These are phyloP conservation scores for Ptychodera flava DNA, from an alignment of 35 echinoderm and acorn worm genomes.

Conservation along the genomic window DNA sequence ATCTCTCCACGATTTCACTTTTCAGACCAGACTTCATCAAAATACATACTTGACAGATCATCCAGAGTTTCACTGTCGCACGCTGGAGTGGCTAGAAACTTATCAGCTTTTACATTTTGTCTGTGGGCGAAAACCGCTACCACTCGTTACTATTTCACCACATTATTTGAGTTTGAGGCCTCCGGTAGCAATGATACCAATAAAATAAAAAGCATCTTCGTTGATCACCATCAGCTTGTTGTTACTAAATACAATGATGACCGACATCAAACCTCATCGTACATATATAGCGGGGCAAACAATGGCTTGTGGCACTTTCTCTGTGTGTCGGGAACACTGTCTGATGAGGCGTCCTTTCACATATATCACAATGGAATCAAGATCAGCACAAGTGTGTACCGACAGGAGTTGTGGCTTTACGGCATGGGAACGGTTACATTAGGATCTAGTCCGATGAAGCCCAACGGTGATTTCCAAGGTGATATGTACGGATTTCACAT, in stretches of 20 bases:
- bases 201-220: not conserved
- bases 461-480: not conserved
- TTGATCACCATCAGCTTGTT: not conserved
- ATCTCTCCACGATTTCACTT: no score
- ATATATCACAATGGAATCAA: not conserved
- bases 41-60: not conserved
- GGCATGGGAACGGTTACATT: not conserved
- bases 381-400: not conserved
- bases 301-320: not conserved
- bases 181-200: not conserved
- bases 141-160: not conserved
- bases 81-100: not conserved
- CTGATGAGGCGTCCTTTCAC: not conserved
- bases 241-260: not conserved
- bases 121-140: not conserved
- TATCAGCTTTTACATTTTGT: not conserved
- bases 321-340: not conserved
- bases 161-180: not conserved
- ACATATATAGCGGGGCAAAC: not conserved
- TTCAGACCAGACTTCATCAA: not conserved
- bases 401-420: not conserved
- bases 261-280: not conserved
- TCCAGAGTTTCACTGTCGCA: not conserved
- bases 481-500: not conserved
- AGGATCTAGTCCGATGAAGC: not conserved